Conservation (phyloP, 1,140 invertebrate species). For the Mylabris phalerata region DNA sequence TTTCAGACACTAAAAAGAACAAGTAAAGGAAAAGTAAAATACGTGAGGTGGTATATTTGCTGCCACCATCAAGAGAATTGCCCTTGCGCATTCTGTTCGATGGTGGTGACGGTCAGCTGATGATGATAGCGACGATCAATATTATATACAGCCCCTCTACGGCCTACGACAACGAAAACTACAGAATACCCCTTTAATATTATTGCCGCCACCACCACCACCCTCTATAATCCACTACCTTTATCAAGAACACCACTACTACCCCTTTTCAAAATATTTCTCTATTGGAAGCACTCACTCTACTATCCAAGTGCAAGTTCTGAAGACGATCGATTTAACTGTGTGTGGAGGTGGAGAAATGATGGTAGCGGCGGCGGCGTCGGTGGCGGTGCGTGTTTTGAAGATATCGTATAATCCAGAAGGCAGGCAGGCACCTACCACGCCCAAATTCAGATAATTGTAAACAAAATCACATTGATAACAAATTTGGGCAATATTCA, state of each 20-base stretch:
- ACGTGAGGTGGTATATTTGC: too few species aligned
- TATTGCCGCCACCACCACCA: constrained; percentile 3
- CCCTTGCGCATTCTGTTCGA: constrained; percentile 7
- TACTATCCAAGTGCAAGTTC: constrained; percentile 6
- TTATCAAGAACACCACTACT: too few species aligned
- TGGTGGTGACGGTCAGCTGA: constrained; percentile 12
- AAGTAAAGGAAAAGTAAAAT: not conserved
- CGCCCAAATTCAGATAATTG: not conserved
- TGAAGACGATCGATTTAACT: constrained; percentile 6
- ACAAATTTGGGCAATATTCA: too few species aligned
- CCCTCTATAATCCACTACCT: constrained; percentile 2
- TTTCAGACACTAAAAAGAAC: not conserved
- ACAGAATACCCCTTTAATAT: not conserved
- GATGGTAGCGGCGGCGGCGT: not conserved
- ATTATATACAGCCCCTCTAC: not conserved
- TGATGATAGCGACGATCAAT: constrained; percentile 9
- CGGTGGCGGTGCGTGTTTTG: not conserved
- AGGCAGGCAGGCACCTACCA: constrained; percentile 1
- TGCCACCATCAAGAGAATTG: not conserved
- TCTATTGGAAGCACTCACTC: too few species aligned
- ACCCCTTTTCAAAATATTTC: too few species aligned
- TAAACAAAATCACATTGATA: too few species aligned
- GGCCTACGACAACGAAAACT: constrained; percentile 21
- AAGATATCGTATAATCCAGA: too few species aligned
- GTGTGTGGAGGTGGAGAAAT: not conserved